phyloP scores from a whole-genome alignment of 1,140 invertebrate genomes.

The Ceratina calcarata region DNA sequence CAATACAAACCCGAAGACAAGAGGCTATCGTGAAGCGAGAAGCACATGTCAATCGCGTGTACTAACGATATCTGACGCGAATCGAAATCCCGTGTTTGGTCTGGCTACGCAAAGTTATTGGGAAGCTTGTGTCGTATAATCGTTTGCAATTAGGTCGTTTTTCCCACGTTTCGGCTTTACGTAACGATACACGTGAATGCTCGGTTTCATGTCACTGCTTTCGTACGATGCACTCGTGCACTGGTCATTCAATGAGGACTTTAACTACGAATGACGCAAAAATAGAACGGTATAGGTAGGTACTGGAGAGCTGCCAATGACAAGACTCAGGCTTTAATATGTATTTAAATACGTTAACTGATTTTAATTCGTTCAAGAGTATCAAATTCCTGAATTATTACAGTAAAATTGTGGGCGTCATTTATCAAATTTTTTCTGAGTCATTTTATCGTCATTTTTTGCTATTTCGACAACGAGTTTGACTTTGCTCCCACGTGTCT shows the following conservation, averaged over 20 bases:
- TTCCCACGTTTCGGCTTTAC: neutral
- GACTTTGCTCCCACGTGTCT: neutral
- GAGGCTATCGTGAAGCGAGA: neutral
- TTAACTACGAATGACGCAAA: neutral
- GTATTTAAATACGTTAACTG: too few species aligned
- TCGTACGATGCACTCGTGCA: neutral
- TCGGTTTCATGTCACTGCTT: neutral
- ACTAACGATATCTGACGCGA: neutral
- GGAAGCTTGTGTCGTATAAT: neutral
- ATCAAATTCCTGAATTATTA: too few species aligned
- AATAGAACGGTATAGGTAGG: slow-evolving; percentile 21
- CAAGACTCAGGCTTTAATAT: neutral
- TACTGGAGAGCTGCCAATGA: slow-evolving; percentile 20
- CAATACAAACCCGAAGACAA: neutral
- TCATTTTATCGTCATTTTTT: neutral
- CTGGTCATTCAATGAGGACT: neutral
- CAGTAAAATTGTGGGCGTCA: too few species aligned
- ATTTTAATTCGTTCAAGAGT: too few species aligned
- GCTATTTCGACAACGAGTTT: neutral
- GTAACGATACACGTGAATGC: neutral
- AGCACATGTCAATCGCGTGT: neutral
- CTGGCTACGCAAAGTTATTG: neutral
- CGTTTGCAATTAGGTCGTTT: too few species aligned
- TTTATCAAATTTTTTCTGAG: too few species aligned
- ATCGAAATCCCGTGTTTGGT: neutral